These are phyloP conservation scores for Phylloscopus trochiloides DNA, from an alignment of 2,113 vertebrate species.

Conservation along the genomic window DNA sequence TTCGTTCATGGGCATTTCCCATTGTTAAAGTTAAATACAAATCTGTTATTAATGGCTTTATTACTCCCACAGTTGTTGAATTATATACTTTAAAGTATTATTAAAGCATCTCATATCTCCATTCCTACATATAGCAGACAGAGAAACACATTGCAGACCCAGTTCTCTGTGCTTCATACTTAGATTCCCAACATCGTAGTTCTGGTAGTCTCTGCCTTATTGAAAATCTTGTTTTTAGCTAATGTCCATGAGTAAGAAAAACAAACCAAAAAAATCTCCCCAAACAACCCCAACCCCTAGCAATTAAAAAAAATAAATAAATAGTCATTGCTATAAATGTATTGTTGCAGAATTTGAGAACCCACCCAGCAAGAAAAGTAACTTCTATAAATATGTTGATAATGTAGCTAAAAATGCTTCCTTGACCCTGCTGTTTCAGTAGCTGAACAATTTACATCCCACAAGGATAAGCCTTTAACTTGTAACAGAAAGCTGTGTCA, in stretches of 20 bases:
- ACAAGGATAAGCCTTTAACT: background rate
- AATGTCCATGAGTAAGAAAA: background rate
- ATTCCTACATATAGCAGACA: background rate
- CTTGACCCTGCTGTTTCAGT: background rate
- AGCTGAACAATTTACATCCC: background rate
- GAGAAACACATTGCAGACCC: background rate
- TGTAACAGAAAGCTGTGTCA: background rate
- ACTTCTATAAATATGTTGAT: background rate
- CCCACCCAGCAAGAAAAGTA: background rate
- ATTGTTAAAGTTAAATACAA: background rate
- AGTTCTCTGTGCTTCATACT: background rate
- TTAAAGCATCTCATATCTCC: background rate
- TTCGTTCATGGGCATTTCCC: background rate
- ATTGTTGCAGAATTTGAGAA: background rate
- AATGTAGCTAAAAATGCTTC: background rate
- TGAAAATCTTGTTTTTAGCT: background rate
- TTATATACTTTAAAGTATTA: background rate
- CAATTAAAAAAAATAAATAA: background rate
- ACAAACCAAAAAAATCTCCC: background rate
- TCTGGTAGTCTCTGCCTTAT: background rate
- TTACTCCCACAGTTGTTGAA: background rate
- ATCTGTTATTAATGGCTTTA: background rate
- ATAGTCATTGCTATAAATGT: background rate
- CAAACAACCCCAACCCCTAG: background rate
- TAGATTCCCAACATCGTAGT: background rate